A percentile compares a stretch with the other conserved stretches of the same genome.
Evolutionary conservation across 2,888 invertebrate species (phyloP).

Genomic region (Polydrusus cervinus): DNA sequence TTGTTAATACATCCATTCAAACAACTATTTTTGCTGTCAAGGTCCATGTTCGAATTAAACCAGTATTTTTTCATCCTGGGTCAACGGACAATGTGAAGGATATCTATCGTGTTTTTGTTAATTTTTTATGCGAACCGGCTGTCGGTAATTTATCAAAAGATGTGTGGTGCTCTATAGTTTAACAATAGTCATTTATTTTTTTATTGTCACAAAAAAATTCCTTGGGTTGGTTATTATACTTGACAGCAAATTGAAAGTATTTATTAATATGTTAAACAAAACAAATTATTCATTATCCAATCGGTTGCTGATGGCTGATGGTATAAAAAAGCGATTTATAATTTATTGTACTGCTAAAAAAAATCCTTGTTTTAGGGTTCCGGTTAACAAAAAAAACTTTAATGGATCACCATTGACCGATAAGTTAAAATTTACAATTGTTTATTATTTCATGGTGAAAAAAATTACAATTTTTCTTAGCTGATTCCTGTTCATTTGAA

Average conservation of each 20-base stretch:
- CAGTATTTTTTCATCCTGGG: slow-evolving; percentile 57
- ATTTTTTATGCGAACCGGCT: slow-evolving; percentile 43
- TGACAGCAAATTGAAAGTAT: background rate
- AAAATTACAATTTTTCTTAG: too few relatives aligned
- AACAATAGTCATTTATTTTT: slow-evolving; percentile 31
- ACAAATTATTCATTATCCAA: background rate
- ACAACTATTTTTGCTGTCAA: slow-evolving; percentile 49
- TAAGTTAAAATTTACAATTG: too few relatives aligned
- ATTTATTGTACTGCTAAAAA: background rate
- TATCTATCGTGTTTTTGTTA: slow-evolving; percentile 42
- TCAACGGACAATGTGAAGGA: slow-evolving; percentile 56
- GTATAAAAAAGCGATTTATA: background rate
- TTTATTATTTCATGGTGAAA: too few relatives aligned
- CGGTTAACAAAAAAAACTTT: too few relatives aligned
- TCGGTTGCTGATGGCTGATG: too few relatives aligned
- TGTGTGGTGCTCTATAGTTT: slow-evolving; percentile 21
- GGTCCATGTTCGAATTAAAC: slow-evolving; percentile 54
- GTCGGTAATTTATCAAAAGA: slow-evolving; percentile 39
- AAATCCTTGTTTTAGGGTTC: too few relatives aligned
- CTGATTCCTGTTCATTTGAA: too few relatives aligned
- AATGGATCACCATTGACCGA: too few relatives aligned
- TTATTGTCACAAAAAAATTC: background rate
- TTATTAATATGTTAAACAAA: background rate
- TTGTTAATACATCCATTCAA: slow-evolving; percentile 47
- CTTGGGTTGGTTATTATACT: background rate